Evolutionary conservation across 2,113 vertebrate species (phyloP).

Genomic region (Bubo scandiacus): DNA sequence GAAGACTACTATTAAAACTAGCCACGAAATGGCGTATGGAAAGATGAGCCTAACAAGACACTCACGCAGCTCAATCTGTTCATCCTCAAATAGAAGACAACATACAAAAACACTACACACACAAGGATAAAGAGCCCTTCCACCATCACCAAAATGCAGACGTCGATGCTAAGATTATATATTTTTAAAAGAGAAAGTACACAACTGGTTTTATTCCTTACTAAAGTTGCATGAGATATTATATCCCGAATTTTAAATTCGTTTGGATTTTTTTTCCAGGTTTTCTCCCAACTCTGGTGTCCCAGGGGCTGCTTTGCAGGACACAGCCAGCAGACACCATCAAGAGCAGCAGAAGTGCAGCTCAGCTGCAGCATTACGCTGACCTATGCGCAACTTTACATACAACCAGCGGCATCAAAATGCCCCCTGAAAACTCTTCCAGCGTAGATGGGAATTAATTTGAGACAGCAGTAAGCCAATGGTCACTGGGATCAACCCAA

Average conservation of each 20-base stretch:
- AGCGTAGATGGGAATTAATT: neutral
- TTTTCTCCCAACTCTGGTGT: neutral
- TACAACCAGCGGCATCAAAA: neutral
- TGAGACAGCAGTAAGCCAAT: neutral
- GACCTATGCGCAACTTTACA: neutral
- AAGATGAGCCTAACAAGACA: neutral
- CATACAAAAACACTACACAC: fast-evolving
- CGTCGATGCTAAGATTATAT: fast-evolving
- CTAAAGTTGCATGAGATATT: neutral
- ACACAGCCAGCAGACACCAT: neutral
- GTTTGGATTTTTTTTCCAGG: neutral
- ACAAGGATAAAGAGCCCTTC: neutral
- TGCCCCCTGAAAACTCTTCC: neutral
- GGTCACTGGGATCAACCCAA: neutral
- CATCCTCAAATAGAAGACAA: neutral
- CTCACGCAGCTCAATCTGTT: conserved; percentile 23
- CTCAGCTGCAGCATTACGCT: neutral
- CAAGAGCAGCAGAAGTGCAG: neutral
- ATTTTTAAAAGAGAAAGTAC: neutral
- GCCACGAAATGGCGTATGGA: neutral
- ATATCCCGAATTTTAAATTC: neutral
- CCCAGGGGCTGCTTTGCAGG: neutral
- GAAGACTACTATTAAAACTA: neutral
- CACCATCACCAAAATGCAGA: fast-evolving
- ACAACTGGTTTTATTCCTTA: neutral